These are phyloP conservation scores for Struthidea cinerea DNA, from an alignment of 2,113 vertebrate genomes.

Conservation along the genomic window DNA sequence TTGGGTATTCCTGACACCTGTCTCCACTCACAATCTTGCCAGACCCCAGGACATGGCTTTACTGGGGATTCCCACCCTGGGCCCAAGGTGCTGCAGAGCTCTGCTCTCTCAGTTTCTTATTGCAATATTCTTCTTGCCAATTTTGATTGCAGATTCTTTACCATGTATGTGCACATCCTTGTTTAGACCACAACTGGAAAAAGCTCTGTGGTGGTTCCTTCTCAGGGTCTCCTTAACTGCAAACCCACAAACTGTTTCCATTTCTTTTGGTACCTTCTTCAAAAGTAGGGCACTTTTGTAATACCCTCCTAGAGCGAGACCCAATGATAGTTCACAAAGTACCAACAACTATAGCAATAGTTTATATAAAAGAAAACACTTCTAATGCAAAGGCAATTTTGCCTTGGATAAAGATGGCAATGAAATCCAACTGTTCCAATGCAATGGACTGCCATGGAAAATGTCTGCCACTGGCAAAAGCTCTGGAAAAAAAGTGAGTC, in stretches of 20 bases:
- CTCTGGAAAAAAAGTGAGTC: not conserved
- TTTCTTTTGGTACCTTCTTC: not conserved
- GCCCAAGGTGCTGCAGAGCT: not conserved
- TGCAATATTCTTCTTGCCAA: not conserved
- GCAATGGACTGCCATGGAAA: not conserved
- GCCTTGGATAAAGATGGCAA: not conserved
- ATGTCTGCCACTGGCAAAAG: not conserved
- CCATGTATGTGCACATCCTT: not conserved
- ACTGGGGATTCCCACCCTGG: not conserved
- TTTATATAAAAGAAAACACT: not conserved
- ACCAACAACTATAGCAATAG: not conserved
- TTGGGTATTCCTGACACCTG: no score
- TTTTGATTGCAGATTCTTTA: not conserved
- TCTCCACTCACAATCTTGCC: accelerated
- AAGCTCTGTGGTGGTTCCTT: not conserved
- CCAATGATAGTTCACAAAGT: not conserved
- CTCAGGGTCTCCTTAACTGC: not conserved
- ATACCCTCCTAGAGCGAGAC: not conserved
- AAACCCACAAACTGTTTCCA: not conserved
- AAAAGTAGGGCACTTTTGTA: not conserved
- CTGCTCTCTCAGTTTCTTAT: not conserved
- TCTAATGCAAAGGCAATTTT: not conserved
- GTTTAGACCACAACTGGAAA: not conserved
- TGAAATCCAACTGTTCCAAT: not conserved
- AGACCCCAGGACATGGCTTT: not conserved